Percentiles rank a stretch among this genome's conserved stretches.
Evolutionary conservation across 2,888 invertebrate species (phyloP).

Genomic region (Pristionchus mayeri): DNA sequence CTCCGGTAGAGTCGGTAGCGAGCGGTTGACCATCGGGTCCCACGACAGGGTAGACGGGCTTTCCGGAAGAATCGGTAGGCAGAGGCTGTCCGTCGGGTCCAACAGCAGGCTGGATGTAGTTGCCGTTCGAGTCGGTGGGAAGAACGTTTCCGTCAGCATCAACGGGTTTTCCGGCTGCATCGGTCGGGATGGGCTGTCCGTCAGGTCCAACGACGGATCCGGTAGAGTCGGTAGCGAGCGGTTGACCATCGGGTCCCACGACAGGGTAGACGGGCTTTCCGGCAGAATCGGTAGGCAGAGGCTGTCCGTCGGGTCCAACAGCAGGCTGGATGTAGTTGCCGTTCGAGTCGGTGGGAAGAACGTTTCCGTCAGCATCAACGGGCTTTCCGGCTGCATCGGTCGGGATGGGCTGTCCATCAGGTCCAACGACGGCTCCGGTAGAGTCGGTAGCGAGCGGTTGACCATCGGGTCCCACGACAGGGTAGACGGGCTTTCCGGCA

Average conservation of each 20-base stretch:
- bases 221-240: constrained; percentile 56
- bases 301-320: constrained; percentile 50
- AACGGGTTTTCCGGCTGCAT: constrained; percentile 54
- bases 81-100: constrained; percentile 30
- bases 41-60: constrained; percentile 54
- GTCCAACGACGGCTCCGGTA: constrained; percentile 56
- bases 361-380: constrained; percentile 27
- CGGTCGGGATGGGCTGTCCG: constrained; percentile 53
- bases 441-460: constrained; percentile 54
- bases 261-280: constrained; percentile 56
- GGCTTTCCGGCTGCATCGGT: constrained; percentile 51
- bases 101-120: constrained; percentile 52
- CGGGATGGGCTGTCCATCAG: constrained; percentile 58
- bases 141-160: constrained; percentile 55
- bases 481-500: constrained; percentile 56
- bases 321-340: neutral
- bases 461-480: constrained; percentile 55
- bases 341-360: constrained; percentile 41
- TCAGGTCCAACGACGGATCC: constrained; percentile 47
- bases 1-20: constrained; percentile 38
- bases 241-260: constrained; percentile 56
- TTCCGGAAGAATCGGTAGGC: constrained; percentile 54
- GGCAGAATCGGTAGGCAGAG: constrained; percentile 58
- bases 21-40: constrained; percentile 38
- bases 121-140: constrained; percentile 60